A percentile compares a stretch with the other conserved stretches of the same genome.
Conservation (phyloP, 2,888 invertebrate genomes). For the Drosophila bunnanda region DNA sequence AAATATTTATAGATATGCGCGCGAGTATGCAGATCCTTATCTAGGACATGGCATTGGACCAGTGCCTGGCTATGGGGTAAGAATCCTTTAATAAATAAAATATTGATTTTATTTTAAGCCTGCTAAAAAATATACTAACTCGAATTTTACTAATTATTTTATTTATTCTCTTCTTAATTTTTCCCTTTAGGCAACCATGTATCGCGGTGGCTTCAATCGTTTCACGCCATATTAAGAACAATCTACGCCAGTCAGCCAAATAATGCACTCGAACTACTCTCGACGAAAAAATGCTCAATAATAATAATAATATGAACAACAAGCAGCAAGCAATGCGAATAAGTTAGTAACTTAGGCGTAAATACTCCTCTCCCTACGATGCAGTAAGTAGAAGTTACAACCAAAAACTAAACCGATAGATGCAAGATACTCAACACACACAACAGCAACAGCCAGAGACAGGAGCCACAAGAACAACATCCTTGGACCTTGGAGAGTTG, state of each 20-base stretch:
- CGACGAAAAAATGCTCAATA: constrained; percentile 73
- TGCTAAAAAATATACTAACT: no score
- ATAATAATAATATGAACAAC: constrained; percentile 53
- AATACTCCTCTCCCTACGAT: constrained; percentile 65
- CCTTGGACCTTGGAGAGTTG: constrained; percentile 68
- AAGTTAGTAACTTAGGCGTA: constrained; percentile 64
- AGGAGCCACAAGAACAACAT: constrained; percentile 46
- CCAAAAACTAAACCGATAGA: constrained; percentile 52
- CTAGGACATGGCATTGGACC: constrained; percentile 98
- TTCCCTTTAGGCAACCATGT: constrained; percentile 91
- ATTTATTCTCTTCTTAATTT: constrained; percentile 16
- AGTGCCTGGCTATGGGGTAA: constrained; percentile 98
- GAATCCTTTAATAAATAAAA: neutral
- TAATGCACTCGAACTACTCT: constrained; percentile 75
- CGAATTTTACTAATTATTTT: neutral
- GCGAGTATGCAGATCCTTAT: constrained; percentile 97
- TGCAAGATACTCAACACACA: constrained; percentile 64
- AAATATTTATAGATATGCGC: constrained; percentile 89
- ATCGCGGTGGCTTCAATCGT: constrained; percentile 97
- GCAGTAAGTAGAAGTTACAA: constrained; percentile 74
- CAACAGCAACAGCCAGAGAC: constrained; percentile 6
- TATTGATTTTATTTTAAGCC: no score
- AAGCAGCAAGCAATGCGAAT: constrained; percentile 42
- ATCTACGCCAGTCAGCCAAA: constrained; percentile 75
- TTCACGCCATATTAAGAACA: constrained; percentile 94